Evolutionary conservation across 2,888 invertebrate genomes (phyloP), one percentile per base, ranked within the genome.

Genomic region (Buathra laborator): DNA sequence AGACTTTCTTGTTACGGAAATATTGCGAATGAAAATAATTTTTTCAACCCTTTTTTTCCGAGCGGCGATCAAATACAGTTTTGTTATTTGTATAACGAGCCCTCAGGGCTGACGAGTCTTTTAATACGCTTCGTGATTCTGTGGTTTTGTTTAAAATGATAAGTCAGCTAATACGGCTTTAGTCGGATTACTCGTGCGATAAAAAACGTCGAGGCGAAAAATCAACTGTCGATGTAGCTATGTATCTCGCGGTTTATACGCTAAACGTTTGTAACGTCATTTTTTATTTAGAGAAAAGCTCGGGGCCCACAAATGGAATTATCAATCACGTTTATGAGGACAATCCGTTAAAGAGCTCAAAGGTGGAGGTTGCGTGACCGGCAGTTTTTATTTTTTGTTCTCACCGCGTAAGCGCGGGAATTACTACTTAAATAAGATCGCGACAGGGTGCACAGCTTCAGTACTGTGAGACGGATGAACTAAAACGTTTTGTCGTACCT

Each of bases 351-450:
- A 9, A 44, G 48, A 74, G 70, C 81, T 48, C 81, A 77, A 74
- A 74, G 78, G 81, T 81, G 74, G 70, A 78, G 53, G 64, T 70
- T 74, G 24, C 24, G 9, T 68, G 32, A 19, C 29, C 56, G n/a
- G 19, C 56, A 29, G n/a, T 79, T 66, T 80, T 48, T 29, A 2
- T 59, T 67, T 66, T 83, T 48, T 29, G n/a, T 59, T 67, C 48
- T 19, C 10, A 56, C 67, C 6, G 16, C 77, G 68, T 48, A 56
- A 14, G 56, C 56, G 19, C 46, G 24, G 37, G 19, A 19, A 64
- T 66, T 75, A 68, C 19, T 59, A 84, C 67, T 78, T 81, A 74
- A 81, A 66, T 66, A 78, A 81, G 74, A 84, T 70, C 12, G 74
- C 29, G 19, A 44, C 48, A 48, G 68, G 24, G 53, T 37, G 64